A percentile compares a stretch with the other conserved stretches of the same genome.
These are phyloP conservation scores for Campopleginae sp. DNA, from an alignment of 2,888 invertebrate genomes.

Conservation along the genomic window DNA sequence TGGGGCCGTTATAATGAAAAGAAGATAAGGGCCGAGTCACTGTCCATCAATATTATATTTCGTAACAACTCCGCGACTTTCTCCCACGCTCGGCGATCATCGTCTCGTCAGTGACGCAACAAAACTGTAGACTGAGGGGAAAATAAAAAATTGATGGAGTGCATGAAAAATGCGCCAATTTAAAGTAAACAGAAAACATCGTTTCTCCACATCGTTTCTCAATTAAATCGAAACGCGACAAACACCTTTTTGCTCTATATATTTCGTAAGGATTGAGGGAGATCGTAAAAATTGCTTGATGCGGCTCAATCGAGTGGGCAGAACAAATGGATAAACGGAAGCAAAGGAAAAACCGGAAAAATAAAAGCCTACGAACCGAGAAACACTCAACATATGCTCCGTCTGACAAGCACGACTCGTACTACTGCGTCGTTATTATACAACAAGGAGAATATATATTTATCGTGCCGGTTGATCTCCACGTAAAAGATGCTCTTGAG, in stretches of 20 bases:
- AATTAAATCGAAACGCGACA: background rate
- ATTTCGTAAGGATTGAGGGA: background rate
- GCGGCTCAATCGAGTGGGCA: constrained; percentile 2
- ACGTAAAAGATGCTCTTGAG: constrained; percentile 25
- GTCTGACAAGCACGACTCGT: constrained; percentile 13
- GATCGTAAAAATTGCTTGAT: background rate
- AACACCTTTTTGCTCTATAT: background rate
- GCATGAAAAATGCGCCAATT: background rate
- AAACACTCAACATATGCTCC: constrained; percentile 40
- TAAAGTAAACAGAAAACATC: background rate
- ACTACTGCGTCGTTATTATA: constrained; percentile 17
- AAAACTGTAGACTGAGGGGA: too few relatives aligned
- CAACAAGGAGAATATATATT: constrained; percentile 9
- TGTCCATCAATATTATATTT: constrained; percentile 82
- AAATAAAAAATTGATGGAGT: too few relatives aligned
- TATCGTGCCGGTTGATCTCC: background rate
- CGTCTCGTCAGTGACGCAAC: constrained; percentile 46
- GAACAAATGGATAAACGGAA: background rate
- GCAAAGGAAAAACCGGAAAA: constrained; percentile 28
- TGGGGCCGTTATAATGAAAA: constrained; percentile 52
- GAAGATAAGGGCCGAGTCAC: constrained; percentile 80
- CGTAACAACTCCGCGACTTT: constrained; percentile 59
- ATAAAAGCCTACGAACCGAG: constrained; percentile 44
- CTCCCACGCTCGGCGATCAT: constrained; percentile 57
- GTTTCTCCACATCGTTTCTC: background rate